Base-by-base conservation (phyloP, 2,888 invertebrate genomes). In the Lycia hirtaria region DNA sequence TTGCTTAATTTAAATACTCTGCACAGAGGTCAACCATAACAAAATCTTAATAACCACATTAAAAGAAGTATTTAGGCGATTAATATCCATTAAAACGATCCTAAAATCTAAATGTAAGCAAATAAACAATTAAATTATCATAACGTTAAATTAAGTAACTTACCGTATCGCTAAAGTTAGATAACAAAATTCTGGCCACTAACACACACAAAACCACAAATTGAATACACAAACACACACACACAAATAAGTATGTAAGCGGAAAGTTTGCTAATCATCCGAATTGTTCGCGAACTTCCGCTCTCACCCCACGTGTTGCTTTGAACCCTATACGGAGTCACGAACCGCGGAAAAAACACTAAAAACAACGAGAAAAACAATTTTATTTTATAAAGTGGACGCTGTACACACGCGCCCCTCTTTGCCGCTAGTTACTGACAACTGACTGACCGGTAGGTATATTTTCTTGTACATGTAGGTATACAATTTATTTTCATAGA, bases 401-500 rank as follows among this genome's bases (percentile, higher is more conserved):
- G 73, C 77, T 80, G 72, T 78, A 74, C 71, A 67, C 75, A 47
- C 52, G 73, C 80, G 77, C 75, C 80, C 81, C 82, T 81, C 60
- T 56, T 83, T 76, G 80, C 75, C 75, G 78, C 84, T 77, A 85
- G 78, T 81, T 78, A 85, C 87, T 85, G 85, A 87, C 88, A 87
- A 91, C 90, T 87, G 90, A 84, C 81, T 85, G 87, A 74, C 80
- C 81, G 85, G 73, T 78, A 78, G 79, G 78, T 83, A 77, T 75
- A 85, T 84, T 82, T 83, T 78, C 82, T 82, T 84, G 73, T 80
- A 80, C 73, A 76, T 76, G 12, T 45, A 77, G 69, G 76, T 80
- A 83, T 84, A 88, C 81, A 82, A 86, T 83, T 88, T 87, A 87
- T 89, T 89, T 91, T 85, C 83, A 89, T 85, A 85, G 81, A 76